Conservation (phyloP, 2,888 invertebrate species). For the Candidula unifasciata region DNA sequence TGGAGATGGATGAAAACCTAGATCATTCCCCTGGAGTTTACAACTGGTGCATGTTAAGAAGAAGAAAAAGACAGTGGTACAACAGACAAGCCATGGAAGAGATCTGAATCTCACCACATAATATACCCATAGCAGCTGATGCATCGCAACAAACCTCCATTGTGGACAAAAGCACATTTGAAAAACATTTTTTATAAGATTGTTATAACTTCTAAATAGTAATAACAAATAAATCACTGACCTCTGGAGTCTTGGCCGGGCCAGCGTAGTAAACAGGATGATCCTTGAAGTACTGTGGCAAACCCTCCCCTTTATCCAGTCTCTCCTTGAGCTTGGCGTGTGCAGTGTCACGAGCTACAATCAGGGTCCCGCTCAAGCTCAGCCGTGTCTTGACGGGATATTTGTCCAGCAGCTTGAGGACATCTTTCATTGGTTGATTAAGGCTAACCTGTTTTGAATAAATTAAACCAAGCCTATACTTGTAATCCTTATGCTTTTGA, state of each 20-base stretch:
- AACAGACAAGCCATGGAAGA: no score
- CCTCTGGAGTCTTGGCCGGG: slow-evolving; percentile 78
- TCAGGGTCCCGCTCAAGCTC: slow-evolving; percentile 75
- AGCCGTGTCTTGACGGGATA: slow-evolving; percentile 76
- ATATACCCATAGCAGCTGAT: no score
- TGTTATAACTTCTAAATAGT: no score
- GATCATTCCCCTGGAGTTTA: no score
- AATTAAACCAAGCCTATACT: background rate
- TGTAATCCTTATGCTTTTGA: no score
- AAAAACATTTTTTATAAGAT: no score
- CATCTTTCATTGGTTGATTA: slow-evolving; percentile 73
- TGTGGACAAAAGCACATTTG: no score
- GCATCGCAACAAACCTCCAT: no score
- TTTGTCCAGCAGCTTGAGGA: slow-evolving; percentile 65
- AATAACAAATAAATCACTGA: slow-evolving; percentile 46
- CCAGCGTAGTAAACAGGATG: slow-evolving; percentile 79
- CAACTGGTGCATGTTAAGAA: no score
- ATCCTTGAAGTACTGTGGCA: slow-evolving; percentile 77
- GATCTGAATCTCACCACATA: no score
- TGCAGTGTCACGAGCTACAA: slow-evolving; percentile 78
- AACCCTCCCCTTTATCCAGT: slow-evolving; percentile 73
- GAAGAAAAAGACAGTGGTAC: no score
- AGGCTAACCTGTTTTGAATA: slow-evolving; percentile 68
- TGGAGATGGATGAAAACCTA: no score
- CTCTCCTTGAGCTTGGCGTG: slow-evolving; percentile 77